Evolutionary conservation across 2,888 invertebrate genomes (phyloP).

Genomic region (Lapara coniferarum): DNA sequence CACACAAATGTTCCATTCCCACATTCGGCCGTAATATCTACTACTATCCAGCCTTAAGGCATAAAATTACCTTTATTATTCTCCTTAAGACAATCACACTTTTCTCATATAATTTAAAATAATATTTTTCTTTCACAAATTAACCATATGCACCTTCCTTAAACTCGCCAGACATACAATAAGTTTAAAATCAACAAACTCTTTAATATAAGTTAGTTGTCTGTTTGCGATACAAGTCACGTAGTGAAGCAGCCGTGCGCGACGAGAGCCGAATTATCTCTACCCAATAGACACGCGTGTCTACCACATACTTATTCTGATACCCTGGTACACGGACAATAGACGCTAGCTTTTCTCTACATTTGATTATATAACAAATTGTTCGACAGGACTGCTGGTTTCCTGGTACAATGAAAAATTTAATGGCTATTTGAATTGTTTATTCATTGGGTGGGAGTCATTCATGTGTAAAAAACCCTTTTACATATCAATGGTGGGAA

Average conservation of each 20-base stretch:
- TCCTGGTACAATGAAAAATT: background rate
- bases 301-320: slow-evolving; percentile 35
- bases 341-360: slow-evolving; percentile 14
- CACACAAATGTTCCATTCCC: no score
- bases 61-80: no score
- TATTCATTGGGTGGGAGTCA: no score
- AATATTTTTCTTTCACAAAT: background rate
- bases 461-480: no score
- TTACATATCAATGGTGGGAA: no score
- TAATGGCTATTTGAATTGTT: no score
- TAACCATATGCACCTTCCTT: background rate
- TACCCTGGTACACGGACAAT: slow-evolving; percentile 44
- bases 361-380: background rate
- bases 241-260: slow-evolving; percentile 51
- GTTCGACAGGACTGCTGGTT: background rate
- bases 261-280: slow-evolving; percentile 50
- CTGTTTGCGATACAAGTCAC: slow-evolving; percentile 58
- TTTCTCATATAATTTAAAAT: no score
- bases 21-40: no score
- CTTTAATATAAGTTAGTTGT: slow-evolving; percentile 48
- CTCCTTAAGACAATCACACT: no score
- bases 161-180: slow-evolving; percentile 32
- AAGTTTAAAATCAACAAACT: slow-evolving; percentile 50
- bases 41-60: no score
- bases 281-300: slow-evolving; percentile 46